Percentiles rank a stretch among this genome's conserved stretches.
phyloP scores from a whole-genome alignment of 2,797 vertebrate genomes.

The Amazonetta brasiliensis region DNA sequence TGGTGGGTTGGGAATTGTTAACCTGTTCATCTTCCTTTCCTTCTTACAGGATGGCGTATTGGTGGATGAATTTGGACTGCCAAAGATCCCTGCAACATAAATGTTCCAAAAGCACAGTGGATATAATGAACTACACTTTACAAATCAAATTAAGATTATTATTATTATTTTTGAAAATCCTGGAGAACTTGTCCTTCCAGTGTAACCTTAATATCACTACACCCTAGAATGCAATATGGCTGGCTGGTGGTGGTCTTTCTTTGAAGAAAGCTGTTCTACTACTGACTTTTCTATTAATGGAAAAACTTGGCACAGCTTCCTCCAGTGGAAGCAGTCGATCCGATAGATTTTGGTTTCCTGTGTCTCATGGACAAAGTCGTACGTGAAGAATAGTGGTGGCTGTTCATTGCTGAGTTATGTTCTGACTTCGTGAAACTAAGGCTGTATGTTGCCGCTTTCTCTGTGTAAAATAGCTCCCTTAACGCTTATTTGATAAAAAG shows the following conservation, averaged over 20 bases:
- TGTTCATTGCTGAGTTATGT: slow-evolving; percentile 63
- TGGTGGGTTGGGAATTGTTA: not conserved
- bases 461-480: slow-evolving; percentile 78
- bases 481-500: slow-evolving; percentile 74
- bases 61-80: slow-evolving; percentile 97
- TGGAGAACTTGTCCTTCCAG: slow-evolving; percentile 79
- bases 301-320: not conserved
- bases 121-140: slow-evolving; percentile 12
- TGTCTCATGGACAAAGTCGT: slow-evolving; percentile 45
- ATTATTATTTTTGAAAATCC: slow-evolving; percentile 69
- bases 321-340: slow-evolving; percentile 42
- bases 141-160: slow-evolving; percentile 69
- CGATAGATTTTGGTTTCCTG: slow-evolving; percentile 33
- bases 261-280: slow-evolving; percentile 64
- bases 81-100: slow-evolving; percentile 97
- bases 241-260: slow-evolving; percentile 55
- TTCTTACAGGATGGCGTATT: slow-evolving; percentile 91
- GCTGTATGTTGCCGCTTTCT: slow-evolving; percentile 65
- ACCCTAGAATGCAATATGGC: slow-evolving; percentile 51
- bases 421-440: slow-evolving; percentile 65
- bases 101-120: slow-evolving; percentile 36
- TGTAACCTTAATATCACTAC: slow-evolving; percentile 77
- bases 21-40: not conserved
- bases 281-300: slow-evolving; percentile 73
- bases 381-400: slow-evolving; percentile 58